These are phyloP conservation scores for Clytia hemisphaerica DNA, from an alignment of 30 jellyfish, hydroid and myxozoan genomes.

Conservation along the genomic window DNA sequence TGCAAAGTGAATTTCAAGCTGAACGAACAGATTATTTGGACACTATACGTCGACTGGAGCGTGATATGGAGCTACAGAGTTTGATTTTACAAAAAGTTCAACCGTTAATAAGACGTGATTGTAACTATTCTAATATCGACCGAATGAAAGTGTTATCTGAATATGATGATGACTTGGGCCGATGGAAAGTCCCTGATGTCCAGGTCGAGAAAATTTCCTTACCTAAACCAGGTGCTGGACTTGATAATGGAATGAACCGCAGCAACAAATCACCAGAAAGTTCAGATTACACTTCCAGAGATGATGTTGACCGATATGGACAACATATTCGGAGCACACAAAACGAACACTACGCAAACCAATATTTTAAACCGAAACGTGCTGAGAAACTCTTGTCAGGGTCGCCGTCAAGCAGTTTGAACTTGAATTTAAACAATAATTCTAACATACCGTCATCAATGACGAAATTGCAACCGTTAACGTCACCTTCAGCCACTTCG, in stretches of 20 bases:
- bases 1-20: conserved; percentile 86
- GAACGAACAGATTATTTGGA: conserved; percentile 92
- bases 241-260: background rate
- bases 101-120: conserved; percentile 93
- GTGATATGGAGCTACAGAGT: conserved; percentile 66
- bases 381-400: conserved; percentile 77
- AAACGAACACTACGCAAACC: conserved; percentile 51
- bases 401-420: too few relatives aligned
- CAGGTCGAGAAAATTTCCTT: conserved; percentile 64
- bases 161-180: conserved; percentile 70
- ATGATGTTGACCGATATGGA: conserved; percentile 55
- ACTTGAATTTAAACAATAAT: too few relatives aligned
- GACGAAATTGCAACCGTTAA: too few relatives aligned
- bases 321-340: conserved; percentile 48
- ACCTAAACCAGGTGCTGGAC: conserved; percentile 59
- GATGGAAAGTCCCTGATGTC: conserved; percentile 82
- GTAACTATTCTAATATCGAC: conserved; percentile 78
- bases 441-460: too few relatives aligned
- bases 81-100: conserved; percentile 80
- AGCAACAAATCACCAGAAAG: conserved; percentile 6
- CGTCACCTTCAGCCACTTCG: too few relatives aligned
- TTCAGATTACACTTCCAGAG: conserved; percentile 33
- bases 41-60: conserved; percentile 83
- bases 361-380: conserved; percentile 77
- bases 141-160: conserved; percentile 46